Evolutionary conservation across 2,797 vertebrate species (phyloP).

Genomic region (Salarias fasciatus): DNA sequence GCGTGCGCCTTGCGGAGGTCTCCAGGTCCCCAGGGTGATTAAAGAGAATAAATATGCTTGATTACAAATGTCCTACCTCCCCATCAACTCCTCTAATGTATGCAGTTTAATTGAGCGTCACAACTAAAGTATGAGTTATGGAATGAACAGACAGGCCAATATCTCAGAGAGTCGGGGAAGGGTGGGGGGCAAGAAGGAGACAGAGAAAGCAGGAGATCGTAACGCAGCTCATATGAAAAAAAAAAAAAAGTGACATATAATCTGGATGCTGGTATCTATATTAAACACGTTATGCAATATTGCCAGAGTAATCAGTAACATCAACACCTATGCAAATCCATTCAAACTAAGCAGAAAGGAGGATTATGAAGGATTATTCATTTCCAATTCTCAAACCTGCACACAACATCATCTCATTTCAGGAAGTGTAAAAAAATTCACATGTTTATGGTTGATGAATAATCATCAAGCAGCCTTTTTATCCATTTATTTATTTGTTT

Average conservation of each 20-base stretch:
- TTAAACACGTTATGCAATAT: slow-evolving; percentile 47
- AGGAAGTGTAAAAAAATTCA: slow-evolving; percentile 9
- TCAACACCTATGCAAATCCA: slow-evolving; percentile 20
- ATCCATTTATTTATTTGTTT: neutral
- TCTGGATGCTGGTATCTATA: slow-evolving; percentile 53
- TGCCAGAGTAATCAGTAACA: slow-evolving; percentile 35
- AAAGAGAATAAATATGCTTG: slow-evolving; percentile 87
- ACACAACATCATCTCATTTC: neutral
- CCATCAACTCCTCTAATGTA: slow-evolving; percentile 82
- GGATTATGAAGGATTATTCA: slow-evolving; percentile 7
- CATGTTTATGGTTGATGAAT: slow-evolving; percentile 1
- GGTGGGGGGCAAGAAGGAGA: slow-evolving; percentile 8
- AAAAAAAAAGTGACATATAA: slow-evolving; percentile 49
- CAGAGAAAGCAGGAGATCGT: slow-evolving; percentile 13
- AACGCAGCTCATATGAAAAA: slow-evolving; percentile 47
- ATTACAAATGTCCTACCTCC: slow-evolving; percentile 84
- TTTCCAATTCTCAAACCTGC: slow-evolving; percentile 10
- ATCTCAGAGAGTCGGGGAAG: slow-evolving; percentile 62
- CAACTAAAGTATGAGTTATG: slow-evolving; percentile 82
- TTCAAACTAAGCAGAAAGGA: slow-evolving; percentile 4
- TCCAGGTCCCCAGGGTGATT: slow-evolving; percentile 83
- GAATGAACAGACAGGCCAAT: slow-evolving; percentile 77
- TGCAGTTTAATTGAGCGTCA: slow-evolving; percentile 86
- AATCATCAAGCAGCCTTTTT: neutral
- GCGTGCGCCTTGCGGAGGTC: slow-evolving; percentile 66